These are phyloP conservation scores for Galeopsomyia nigrocyanea DNA, from an alignment of 2,888 invertebrate genomes.

Conservation along the genomic window DNA sequence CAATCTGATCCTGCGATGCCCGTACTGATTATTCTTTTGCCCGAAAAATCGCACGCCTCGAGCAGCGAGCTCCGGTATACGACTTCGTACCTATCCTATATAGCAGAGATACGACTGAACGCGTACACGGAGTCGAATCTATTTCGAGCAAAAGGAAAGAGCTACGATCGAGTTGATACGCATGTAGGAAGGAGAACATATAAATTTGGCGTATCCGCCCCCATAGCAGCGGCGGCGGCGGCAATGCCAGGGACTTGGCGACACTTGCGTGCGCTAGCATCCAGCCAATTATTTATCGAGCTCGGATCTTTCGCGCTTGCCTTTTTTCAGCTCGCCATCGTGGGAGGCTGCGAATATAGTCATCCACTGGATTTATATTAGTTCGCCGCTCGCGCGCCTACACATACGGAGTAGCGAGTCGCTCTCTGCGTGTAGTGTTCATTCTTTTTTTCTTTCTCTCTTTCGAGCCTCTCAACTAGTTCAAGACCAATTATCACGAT, in stretches of 20 bases:
- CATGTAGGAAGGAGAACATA: too few species aligned
- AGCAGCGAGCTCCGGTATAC: too few species aligned
- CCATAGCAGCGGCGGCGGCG: too few species aligned
- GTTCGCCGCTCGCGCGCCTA: conserved; percentile 26
- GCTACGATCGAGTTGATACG: too few species aligned
- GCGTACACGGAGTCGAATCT: too few species aligned
- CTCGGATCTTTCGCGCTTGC: background rate
- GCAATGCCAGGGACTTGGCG: background rate
- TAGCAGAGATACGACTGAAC: too few species aligned
- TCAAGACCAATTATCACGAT: conserved; percentile 43
- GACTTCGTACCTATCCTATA: too few species aligned
- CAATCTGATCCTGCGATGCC: conserved; percentile 17
- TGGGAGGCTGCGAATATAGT: conserved; percentile 31
- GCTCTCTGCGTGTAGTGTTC: too few species aligned
- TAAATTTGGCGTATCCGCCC: too few species aligned
- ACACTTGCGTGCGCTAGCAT: conserved; percentile 22
- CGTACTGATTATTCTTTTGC: conserved; percentile 8
- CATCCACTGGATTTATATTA: conserved; percentile 38
- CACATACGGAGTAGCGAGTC: too few species aligned
- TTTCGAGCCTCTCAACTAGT: conserved; percentile 9
- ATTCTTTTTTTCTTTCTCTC: too few species aligned
- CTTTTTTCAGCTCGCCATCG: conserved; percentile 7
- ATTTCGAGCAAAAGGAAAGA: too few species aligned
- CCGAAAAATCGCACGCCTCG: conserved; percentile 10
- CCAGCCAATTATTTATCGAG: conserved; percentile 37